Evolutionary conservation across 2,888 invertebrate species (phyloP).

Genomic region (Listrodromus nycthemerus): DNA sequence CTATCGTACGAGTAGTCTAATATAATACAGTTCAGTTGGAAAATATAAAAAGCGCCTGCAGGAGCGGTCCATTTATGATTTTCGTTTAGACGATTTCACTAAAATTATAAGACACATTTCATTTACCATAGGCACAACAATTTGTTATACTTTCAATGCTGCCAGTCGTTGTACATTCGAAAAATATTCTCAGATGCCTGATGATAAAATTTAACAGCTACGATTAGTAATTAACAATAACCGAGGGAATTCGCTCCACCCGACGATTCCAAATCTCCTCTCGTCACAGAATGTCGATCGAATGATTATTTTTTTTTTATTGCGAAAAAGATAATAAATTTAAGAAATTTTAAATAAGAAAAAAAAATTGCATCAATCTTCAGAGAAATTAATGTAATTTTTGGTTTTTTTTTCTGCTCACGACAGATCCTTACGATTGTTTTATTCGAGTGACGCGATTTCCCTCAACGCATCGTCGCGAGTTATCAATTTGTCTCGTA

Average conservation of each 20-base stretch:
- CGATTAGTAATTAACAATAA: constrained; percentile 34
- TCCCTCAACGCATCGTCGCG: constrained; percentile 11
- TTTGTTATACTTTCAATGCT: constrained; percentile 74
- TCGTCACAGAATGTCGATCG: background rate
- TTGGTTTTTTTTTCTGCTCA: background rate
- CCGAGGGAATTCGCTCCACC: background rate
- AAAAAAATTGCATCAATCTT: background rate
- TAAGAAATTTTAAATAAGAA: no score
- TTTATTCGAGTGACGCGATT: background rate
- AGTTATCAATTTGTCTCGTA: constrained; percentile 27
- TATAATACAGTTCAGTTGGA: constrained; percentile 77
- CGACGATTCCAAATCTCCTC: constrained; percentile 10
- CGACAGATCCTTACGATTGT: background rate
- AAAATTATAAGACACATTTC: constrained; percentile 48
- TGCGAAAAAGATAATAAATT: no score
- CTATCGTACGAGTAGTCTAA: constrained; percentile 66
- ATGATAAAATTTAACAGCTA: constrained; percentile 44
- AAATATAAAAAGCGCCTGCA: constrained; percentile 77
- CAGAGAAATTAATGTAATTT: background rate
- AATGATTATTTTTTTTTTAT: background rate
- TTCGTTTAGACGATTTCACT: constrained; percentile 21
- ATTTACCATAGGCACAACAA: constrained; percentile 75
- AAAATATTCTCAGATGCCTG: constrained; percentile 57
- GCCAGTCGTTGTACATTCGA: constrained; percentile 75
- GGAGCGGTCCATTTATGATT: constrained; percentile 71